Conservation (phyloP, 2,113 vertebrate genomes). For the Nestor notabilis region DNA sequence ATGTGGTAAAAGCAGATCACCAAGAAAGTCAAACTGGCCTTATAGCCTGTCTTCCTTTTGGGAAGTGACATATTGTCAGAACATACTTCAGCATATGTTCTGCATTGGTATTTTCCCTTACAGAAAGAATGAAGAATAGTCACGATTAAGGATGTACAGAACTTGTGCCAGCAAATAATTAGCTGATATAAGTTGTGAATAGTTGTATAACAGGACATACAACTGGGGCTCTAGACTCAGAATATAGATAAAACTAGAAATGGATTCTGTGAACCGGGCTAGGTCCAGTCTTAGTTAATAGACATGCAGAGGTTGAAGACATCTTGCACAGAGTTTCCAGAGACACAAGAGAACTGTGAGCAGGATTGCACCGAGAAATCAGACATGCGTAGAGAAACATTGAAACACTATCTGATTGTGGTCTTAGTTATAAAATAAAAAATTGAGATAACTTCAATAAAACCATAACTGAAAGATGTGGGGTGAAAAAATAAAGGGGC, state of each 20-base stretch:
- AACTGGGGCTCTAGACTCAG: neutral
- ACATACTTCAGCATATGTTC: neutral
- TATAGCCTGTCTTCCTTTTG: neutral
- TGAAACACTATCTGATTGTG: neutral
- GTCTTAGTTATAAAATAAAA: neutral
- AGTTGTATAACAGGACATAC: neutral
- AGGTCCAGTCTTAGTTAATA: neutral
- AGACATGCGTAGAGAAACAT: neutral
- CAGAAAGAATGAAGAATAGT: neutral
- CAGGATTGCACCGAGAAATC: neutral
- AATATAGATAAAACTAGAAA: neutral
- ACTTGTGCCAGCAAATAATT: neutral
- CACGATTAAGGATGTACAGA: neutral
- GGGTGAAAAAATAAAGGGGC: neutral
- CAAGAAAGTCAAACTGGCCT: neutral
- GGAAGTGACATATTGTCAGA: neutral
- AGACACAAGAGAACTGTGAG: neutral
- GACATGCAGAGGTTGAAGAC: neutral
- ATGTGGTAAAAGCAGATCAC: neutral
- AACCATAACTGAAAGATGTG: neutral
- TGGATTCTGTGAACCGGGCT: neutral
- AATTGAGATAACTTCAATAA: neutral
- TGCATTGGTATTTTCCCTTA: neutral
- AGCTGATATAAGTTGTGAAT: neutral
- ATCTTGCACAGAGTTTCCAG: neutral